Conservation (phyloP, 2,113 vertebrate genomes). For the Platichthys flesus region DNA sequence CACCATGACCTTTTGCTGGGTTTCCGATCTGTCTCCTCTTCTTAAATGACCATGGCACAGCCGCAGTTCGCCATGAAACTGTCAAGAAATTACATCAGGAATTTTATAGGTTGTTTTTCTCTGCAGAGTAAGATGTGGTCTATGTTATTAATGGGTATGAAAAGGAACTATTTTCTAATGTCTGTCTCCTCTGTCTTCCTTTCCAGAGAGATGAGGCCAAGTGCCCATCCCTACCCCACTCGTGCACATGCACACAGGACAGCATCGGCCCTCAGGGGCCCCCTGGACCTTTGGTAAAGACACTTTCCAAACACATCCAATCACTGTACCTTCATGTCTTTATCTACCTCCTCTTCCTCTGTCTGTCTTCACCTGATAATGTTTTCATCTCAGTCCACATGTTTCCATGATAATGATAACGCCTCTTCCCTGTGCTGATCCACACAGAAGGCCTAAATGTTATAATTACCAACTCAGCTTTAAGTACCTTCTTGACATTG, state of each 20-base stretch:
- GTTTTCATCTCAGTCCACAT: slow-evolving; percentile 9
- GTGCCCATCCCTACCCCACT: slow-evolving; percentile 94
- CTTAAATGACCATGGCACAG: slow-evolving; percentile 26
- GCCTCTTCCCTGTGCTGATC: slow-evolving; percentile 35
- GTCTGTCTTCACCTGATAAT: slow-evolving; percentile 15
- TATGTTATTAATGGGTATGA: slow-evolving; percentile 18
- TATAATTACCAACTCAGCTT: slow-evolving; percentile 3
- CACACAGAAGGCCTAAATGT: slow-evolving; percentile 9
- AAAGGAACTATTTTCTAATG: slow-evolving; percentile 6
- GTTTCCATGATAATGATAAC: slow-evolving; percentile 57
- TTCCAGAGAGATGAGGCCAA: slow-evolving; percentile 96
- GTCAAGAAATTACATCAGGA: slow-evolving; percentile 1
- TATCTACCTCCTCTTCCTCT: too few species aligned
- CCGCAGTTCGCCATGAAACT: slow-evolving; percentile 10
- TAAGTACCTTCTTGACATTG: slow-evolving; percentile 25
- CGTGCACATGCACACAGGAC: slow-evolving; percentile 97
- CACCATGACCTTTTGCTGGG: not conserved
- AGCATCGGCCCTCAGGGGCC: slow-evolving; percentile 95
- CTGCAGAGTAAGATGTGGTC: not conserved
- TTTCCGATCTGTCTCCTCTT: slow-evolving; percentile 28
- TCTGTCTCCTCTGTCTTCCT: slow-evolving; percentile 11
- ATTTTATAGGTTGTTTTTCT: slow-evolving; percentile 6
- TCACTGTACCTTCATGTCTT: slow-evolving; percentile 8
- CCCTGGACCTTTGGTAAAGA: slow-evolving; percentile 92
- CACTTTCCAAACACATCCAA: slow-evolving; percentile 22